These are phyloP conservation scores for Drosophila eugracilis DNA, from an alignment of 1,140 invertebrate genomes.

Conservation along the genomic window DNA sequence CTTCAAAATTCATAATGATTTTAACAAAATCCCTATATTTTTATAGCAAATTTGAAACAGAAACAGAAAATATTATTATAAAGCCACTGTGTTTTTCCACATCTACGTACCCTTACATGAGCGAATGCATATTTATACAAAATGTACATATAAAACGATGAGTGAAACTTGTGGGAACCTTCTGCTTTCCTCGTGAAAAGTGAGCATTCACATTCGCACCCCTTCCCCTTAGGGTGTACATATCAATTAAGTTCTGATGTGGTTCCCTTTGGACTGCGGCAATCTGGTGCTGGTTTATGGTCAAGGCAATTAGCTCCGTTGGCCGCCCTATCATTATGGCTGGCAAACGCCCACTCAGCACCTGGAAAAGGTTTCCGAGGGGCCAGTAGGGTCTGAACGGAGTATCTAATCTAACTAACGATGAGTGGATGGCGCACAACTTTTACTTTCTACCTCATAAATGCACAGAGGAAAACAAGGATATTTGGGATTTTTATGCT, in stretches of 20 bases:
- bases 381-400: neutral
- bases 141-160: slow-evolving; percentile 7
- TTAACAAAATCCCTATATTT: too few relatives aligned
- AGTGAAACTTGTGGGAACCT: slow-evolving; percentile 14
- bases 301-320: slow-evolving; percentile 51
- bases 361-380: slow-evolving; percentile 14
- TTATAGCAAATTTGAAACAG: too few relatives aligned
- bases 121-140: slow-evolving; percentile 2
- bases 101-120: neutral
- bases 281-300: slow-evolving; percentile 59
- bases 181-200: neutral
- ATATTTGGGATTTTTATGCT: too few relatives aligned
- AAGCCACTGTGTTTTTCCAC: neutral
- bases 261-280: slow-evolving; percentile 29
- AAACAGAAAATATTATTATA: neutral
- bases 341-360: slow-evolving; percentile 26
- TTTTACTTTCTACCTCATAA: slow-evolving; percentile 38
- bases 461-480: slow-evolving; percentile 12
- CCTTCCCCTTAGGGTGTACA: slow-evolving; percentile 3
- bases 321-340: slow-evolving; percentile 55
- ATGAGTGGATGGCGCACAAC: slow-evolving; percentile 9
- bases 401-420: slow-evolving; percentile 33
- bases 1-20: too few relatives aligned
- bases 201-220: slow-evolving; percentile 7
- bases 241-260: slow-evolving; percentile 16